Conservation (phyloP, 2,888 invertebrate species). For the Brachyptera putata region DNA sequence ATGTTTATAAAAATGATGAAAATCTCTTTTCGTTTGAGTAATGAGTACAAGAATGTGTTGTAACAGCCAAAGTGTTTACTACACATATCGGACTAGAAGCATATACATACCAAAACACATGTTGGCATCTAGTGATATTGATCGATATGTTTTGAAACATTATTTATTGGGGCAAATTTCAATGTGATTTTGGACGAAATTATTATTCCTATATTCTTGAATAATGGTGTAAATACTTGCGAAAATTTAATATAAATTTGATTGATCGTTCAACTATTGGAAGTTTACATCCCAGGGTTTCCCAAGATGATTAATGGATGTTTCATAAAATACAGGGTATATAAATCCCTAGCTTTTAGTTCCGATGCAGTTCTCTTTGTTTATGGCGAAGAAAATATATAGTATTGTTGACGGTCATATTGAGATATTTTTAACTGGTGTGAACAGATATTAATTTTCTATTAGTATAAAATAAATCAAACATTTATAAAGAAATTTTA, state of each 20-base stretch:
- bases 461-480: too few species aligned
- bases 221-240: constrained; percentile 11
- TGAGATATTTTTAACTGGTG: not conserved
- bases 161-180: not conserved
- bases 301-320: constrained; percentile 3
- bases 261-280: constrained; percentile 10
- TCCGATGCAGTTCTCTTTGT: not conserved
- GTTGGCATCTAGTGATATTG: too few species aligned
- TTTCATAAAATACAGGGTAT: not conserved
- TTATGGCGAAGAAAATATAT: not conserved
- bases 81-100: too few species aligned
- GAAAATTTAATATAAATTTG: constrained; percentile 9
- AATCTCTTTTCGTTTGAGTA: too few species aligned
- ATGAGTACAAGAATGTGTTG: too few species aligned
- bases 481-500: too few species aligned
- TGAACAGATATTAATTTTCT: too few species aligned
- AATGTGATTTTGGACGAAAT: constrained; percentile 3
- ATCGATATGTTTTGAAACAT: constrained; percentile 3
- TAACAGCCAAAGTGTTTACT: too few species aligned
- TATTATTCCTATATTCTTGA: constrained; percentile 3
- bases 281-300: not conserved
- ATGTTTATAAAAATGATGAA: too few species aligned
- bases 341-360: not conserved
- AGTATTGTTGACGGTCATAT: not conserved
- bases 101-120: too few species aligned